A percentile compares a stretch with the other conserved stretches of the same genome.
phyloP scores from a whole-genome alignment of 2,888 invertebrate species.

The Heliconius sara region DNA sequence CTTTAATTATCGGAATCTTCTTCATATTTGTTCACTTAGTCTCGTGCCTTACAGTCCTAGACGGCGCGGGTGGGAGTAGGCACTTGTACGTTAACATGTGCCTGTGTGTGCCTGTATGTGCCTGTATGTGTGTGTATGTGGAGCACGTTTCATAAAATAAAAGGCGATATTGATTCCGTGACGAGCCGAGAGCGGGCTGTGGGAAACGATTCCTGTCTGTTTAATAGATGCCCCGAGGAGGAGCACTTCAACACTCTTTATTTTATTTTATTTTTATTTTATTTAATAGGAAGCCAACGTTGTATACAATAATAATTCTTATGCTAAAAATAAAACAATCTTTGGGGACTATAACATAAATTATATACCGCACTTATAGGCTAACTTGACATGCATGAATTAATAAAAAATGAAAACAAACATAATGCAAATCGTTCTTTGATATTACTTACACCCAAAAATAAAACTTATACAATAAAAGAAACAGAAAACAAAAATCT shows the following conservation, averaged over 20 bases:
- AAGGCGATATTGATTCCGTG: slow-evolving; percentile 84
- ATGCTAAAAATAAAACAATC: no score
- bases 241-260: slow-evolving; percentile 64
- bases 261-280: no score
- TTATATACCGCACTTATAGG: no score
- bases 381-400: no score
- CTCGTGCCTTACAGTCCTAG: slow-evolving; percentile 52
- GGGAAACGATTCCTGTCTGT: slow-evolving; percentile 80
- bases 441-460: no score
- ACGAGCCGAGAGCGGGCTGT: slow-evolving; percentile 78
- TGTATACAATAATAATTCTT: no score
- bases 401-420: no score
- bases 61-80: slow-evolving; percentile 43
- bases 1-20: slow-evolving; percentile 71
- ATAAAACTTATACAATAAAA: no score
- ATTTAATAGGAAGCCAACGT: no score
- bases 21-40: slow-evolving; percentile 60
- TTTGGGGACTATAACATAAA: no score
- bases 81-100: slow-evolving; percentile 49
- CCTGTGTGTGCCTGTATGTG: slow-evolving; percentile 44
- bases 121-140: slow-evolving; percentile 58
- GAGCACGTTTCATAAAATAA: slow-evolving; percentile 82
- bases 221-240: slow-evolving; percentile 78
- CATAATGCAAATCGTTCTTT: no score
- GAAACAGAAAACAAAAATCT: no score